A percentile compares a stretch with the other conserved stretches of the same genome.
phyloP scores from a whole-genome alignment of 2,888 invertebrate genomes.

The Volucella zonaria region DNA sequence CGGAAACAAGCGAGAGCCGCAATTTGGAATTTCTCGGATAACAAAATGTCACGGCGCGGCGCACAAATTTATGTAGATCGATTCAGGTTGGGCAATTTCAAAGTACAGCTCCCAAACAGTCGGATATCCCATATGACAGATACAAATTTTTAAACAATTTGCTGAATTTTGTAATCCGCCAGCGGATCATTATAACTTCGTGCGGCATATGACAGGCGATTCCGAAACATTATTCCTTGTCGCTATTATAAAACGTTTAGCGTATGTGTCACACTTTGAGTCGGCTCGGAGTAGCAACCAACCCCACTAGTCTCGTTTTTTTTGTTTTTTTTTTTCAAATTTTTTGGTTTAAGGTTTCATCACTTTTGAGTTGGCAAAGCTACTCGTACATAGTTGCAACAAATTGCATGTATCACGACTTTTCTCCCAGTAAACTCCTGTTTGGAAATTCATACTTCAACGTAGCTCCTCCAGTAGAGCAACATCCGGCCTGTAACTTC shows the following conservation, averaged over 20 bases:
- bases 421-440: constrained; percentile 57
- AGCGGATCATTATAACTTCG: constrained; percentile 15
- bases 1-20: not conserved
- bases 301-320: constrained; percentile 18
- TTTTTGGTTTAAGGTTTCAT: constrained; percentile 48
- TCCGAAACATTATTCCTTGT: constrained; percentile 37
- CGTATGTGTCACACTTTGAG: constrained; percentile 53
- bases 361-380: constrained; percentile 51
- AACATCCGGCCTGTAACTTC: constrained; percentile 45
- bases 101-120: not conserved
- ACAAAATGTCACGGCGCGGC: not conserved
- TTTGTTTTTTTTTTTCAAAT: not conserved
- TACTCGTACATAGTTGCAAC: constrained; percentile 58
- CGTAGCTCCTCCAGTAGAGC: constrained; percentile 16
- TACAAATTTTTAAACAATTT: not conserved
- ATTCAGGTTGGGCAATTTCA: constrained; percentile 3
- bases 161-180: not conserved
- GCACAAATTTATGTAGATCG: constrained; percentile 16
- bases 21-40: not conserved
- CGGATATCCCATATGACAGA: not conserved
- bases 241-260: constrained; percentile 59
- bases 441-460: constrained; percentile 42
- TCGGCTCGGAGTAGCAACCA: not conserved
- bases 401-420: constrained; percentile 76
- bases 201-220: constrained; percentile 52